Base-by-base conservation (phyloP, 1,140 invertebrate species). In the Colletes gigas region DNA sequence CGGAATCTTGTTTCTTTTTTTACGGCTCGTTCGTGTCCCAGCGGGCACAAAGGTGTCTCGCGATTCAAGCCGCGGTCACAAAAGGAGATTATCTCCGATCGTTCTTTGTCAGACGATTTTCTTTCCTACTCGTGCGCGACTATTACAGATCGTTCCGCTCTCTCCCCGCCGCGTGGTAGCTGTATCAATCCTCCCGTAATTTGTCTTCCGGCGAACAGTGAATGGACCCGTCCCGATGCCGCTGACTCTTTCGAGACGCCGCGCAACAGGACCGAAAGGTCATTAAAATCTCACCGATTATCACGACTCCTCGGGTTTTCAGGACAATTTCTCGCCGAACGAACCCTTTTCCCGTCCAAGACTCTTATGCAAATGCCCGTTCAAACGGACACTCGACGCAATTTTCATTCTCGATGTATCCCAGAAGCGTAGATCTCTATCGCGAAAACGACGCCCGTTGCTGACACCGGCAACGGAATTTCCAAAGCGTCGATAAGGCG, bases 21-120 rank as follows among this genome's bases (percentile, higher is more conserved):
- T 74, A 75, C 54, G 41, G 59, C 52, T 63, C 55, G 73, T 83
- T 85, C 65, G 63, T 62, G 54, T 39, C 57, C 68, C 54, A 60
- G 72, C 50, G 39, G 57, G 21, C 72, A 85, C 73, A 84, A 85
- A 85, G 73, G 81, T 80, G 80, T 66, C 68, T 44, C n/a, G 67
- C 74, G 74, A 82, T 83, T 79, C 67, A 74, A 76, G 8, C 41
- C 60, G 30, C 60, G 17, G 17, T 44, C 47, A 77, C 81, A 83
- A 83, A 83, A 69, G 81, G 21, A 81, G 84, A 86, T 86, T 83
- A 86, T 83, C 84, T 81, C 63, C 62, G 71, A 86, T 86, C 75
- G 79, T 85, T 52, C 81, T 86, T 85, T 85, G 62, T 77, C 72
- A 41, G 50, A 59, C 78, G 83, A 71, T 71, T 81, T 72, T 72